Evolutionary conservation across 2,113 vertebrate genomes (phyloP).

Genomic region (Orthochromis malagaraziensis): DNA sequence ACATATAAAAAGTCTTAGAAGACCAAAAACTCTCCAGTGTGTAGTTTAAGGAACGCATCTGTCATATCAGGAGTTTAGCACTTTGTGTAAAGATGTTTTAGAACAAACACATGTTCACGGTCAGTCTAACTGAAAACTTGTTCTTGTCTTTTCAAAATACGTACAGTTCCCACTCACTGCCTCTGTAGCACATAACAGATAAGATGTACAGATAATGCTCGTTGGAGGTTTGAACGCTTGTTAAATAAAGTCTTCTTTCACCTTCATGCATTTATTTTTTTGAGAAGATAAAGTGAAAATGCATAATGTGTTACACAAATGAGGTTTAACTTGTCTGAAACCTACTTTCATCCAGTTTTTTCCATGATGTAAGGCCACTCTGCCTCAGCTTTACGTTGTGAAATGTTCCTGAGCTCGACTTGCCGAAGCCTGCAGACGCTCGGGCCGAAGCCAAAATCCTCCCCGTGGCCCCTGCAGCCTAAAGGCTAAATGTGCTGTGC

Average conservation of each 20-base stretch:
- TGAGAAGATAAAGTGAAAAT: not conserved
- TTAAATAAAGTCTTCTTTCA: rapidly evolving
- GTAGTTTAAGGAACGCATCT: not conserved
- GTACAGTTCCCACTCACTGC: rapidly evolving
- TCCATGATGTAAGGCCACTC: not conserved
- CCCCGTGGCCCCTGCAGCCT: not conserved
- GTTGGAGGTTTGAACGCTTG: not conserved
- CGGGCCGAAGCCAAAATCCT: not conserved
- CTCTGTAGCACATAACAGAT: not conserved
- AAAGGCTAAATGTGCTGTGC: not conserved
- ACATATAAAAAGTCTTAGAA: not conserved
- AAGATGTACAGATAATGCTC: not conserved
- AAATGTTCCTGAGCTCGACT: not conserved
- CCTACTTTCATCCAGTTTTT: not conserved
- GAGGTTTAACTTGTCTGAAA: not conserved
- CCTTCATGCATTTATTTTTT: not conserved
- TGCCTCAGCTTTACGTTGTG: not conserved
- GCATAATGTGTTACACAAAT: not conserved
- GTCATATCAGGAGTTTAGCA: not conserved
- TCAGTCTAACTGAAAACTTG: not conserved
- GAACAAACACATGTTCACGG: not conserved
- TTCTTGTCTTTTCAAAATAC: not conserved
- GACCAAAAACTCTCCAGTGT: not conserved
- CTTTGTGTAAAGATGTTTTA: no score
- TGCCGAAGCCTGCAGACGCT: not conserved